These are phyloP conservation scores for Clunio marinus DNA, from an alignment of 2,888 invertebrate genomes.

Conservation along the genomic window DNA sequence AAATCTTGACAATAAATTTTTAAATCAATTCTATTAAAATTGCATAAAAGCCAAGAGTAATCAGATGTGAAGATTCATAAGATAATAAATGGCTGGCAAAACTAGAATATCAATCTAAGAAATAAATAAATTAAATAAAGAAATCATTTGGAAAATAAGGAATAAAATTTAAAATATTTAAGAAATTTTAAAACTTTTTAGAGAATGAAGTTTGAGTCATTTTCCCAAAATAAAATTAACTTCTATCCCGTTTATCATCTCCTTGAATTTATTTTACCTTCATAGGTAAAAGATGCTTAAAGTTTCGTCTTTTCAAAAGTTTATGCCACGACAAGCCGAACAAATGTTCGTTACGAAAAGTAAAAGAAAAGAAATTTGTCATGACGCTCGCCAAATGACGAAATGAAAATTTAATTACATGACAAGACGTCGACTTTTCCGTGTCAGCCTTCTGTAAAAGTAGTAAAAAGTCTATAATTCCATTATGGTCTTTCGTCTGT, in stretches of 20 bases:
- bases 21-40: neutral
- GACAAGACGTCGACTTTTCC: neutral
- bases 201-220: no score
- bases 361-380: neutral
- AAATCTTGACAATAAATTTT: neutral
- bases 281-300: no score
- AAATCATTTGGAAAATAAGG: no score
- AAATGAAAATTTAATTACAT: slow-evolving; percentile 25
- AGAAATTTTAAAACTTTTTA: no score
- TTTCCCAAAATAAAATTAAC: neutral
- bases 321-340: slow-evolving; percentile 7
- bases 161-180: no score
- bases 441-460: slow-evolving; percentile 3
- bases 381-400: neutral
- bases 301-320: slow-evolving; percentile 1
- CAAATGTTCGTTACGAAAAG: neutral
- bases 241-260: slow-evolving; percentile 4
- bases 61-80: no score
- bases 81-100: no score
- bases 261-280: no score
- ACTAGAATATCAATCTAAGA: no score
- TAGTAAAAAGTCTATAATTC: slow-evolving; percentile 18
- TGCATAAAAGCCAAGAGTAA: no score
- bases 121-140: no score
- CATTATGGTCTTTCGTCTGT: neutral